Evolutionary conservation across 2,797 vertebrate species (phyloP).

Genomic region (Helicolenus hilgendorfi): DNA sequence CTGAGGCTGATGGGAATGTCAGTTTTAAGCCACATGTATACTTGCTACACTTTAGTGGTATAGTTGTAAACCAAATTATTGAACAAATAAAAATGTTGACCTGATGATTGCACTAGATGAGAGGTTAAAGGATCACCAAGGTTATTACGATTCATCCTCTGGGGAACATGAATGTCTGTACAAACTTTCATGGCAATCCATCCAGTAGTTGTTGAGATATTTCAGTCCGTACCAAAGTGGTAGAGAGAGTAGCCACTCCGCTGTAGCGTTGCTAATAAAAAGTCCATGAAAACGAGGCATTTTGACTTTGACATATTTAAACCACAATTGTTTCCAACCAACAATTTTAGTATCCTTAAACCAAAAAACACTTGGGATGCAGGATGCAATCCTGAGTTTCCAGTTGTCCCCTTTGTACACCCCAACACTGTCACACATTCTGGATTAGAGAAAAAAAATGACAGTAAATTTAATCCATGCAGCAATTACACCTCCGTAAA

Average conservation of each 20-base stretch:
- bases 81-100: no score
- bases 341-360: neutral
- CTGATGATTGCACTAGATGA: neutral
- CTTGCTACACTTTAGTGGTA: no score
- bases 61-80: no score
- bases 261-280: neutral
- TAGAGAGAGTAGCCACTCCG: neutral
- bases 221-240: neutral
- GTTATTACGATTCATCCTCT: neutral
- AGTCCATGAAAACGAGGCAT: neutral
- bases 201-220: neutral
- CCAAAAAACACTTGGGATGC: neutral
- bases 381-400: neutral
- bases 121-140: neutral
- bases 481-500: neutral
- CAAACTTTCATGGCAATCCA: neutral
- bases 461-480: neutral
- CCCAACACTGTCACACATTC: neutral
- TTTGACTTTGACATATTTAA: neutral
- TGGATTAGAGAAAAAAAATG: neutral
- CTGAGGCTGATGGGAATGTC: neutral
- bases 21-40: neutral
- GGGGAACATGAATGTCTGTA: no score
- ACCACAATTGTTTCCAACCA: neutral
- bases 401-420: neutral